phyloP scores from a whole-genome alignment of 2,888 invertebrate genomes.

The Lampropteryx suffumata region DNA sequence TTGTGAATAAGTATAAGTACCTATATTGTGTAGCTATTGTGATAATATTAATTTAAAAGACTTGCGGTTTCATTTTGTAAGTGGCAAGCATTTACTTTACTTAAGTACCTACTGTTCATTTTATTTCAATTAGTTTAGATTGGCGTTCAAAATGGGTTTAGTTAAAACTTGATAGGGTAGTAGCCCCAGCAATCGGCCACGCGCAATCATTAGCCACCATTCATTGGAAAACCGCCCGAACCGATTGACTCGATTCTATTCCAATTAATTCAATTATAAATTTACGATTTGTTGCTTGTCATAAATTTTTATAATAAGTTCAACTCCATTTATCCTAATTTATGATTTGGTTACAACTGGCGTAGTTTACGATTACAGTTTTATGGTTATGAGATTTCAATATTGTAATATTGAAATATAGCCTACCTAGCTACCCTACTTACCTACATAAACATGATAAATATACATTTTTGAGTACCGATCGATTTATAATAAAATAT shows the following conservation, averaged over 20 bases:
- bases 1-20: too few species aligned
- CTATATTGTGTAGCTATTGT: too few species aligned
- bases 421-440: too few species aligned
- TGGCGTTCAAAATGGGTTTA: slow-evolving; percentile 18
- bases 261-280: slow-evolving; percentile 68
- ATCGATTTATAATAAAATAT: too few species aligned
- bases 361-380: slow-evolving; percentile 64
- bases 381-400: slow-evolving; percentile 36
- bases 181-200: slow-evolving; percentile 42
- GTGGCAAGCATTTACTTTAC: not conserved
- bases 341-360: slow-evolving; percentile 69
- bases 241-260: slow-evolving; percentile 49
- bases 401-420: slow-evolving; percentile 4
- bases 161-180: slow-evolving; percentile 45
- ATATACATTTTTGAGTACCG: too few species aligned
- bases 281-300: slow-evolving; percentile 76
- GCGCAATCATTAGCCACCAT: slow-evolving; percentile 60
- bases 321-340: slow-evolving; percentile 54
- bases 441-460: too few species aligned
- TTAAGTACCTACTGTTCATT: too few species aligned
- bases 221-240: slow-evolving; percentile 49
- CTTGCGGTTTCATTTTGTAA: too few species aligned
- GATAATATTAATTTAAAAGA: too few species aligned
- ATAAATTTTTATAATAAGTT: slow-evolving; percentile 63
- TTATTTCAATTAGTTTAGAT: slow-evolving; percentile 6